phyloP scores from a whole-genome alignment of 2,888 invertebrate species.

The Lycia hirtaria region DNA sequence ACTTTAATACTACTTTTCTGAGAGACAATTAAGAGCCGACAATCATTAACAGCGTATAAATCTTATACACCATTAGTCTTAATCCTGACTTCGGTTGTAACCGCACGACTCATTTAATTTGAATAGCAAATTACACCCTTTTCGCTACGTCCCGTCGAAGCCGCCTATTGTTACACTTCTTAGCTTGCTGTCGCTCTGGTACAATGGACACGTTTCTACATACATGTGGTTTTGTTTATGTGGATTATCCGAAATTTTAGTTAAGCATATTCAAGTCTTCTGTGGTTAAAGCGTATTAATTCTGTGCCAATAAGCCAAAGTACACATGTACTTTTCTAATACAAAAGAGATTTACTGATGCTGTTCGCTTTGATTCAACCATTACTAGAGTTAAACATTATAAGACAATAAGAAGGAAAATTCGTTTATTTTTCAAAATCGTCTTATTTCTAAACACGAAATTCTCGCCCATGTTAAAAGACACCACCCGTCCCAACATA shows the following conservation, averaged over 20 bases:
- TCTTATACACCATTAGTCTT: constrained; percentile 32
- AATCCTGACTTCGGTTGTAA: constrained; percentile 33
- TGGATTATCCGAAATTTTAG: constrained; percentile 14
- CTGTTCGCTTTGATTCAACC: background rate
- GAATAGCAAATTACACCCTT: constrained; percentile 52
- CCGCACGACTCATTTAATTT: constrained; percentile 57
- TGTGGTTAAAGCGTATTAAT: no score
- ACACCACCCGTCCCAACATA: constrained; percentile 12
- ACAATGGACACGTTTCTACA: constrained; percentile 41
- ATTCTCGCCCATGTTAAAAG: constrained; percentile 3
- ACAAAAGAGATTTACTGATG: constrained; percentile 12
- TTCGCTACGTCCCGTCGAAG: constrained; percentile 46
- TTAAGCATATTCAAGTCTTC: background rate
- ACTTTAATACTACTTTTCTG: constrained; percentile 3
- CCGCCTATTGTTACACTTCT: constrained; percentile 54
- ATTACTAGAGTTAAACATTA: background rate
- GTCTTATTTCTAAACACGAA: background rate
- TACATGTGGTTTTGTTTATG: constrained; percentile 25
- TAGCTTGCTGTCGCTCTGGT: constrained; percentile 48
- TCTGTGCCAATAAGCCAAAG: no score
- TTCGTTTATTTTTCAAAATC: background rate
- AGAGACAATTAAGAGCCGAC: constrained; percentile 22
- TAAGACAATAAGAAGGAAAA: background rate
- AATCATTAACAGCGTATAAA: constrained; percentile 30
- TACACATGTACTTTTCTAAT: constrained; percentile 21